Evolutionary conservation across 2,888 invertebrate species (phyloP), one percentile per base, ranked within the genome.

Genomic region (Scaptomyza tumidula): DNA sequence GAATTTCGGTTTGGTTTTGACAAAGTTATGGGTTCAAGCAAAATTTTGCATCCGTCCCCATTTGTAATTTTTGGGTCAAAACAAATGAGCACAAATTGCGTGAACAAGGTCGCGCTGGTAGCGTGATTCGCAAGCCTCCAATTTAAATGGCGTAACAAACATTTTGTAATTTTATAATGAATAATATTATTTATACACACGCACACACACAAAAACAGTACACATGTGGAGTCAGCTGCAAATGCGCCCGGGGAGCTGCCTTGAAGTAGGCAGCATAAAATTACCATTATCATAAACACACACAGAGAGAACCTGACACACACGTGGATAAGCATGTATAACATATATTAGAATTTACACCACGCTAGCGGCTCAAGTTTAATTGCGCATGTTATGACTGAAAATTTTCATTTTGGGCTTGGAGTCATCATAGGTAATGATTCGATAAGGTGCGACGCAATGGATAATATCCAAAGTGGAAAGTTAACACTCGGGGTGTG

Each of bases 321-420:
- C 44, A 11, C 35, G 14, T 46, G 57, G 58, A 78, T 83, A 79
- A 82, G 74, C 66, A 49, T 68, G 67, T 74, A 82, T 72, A 59
- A 69, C 49, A 72, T 76, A 59, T 66, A 78, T 81, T 67, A 44
- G 83, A 60, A 73, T 75, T 73, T 74, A 64, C 48, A 45, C 52
- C 70, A 72, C 64, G 69, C 58, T 59, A 63, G 66, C 62, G 66
- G 57, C 69, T 65, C 54, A 66, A 69, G 71, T 70, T 71, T 77
- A 83, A 87, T 83, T 87, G 87, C 69, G 85, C 82, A 69, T 78
- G 82, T 64, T 52, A 64, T 66, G 66, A 70, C 62, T 68, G 33
- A 31, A 62, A 71, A 79, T 82, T 64, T 65, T 59, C 7, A 6
- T 29, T 33, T 33, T 33, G 33, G 33, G 35, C 43, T 13, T 7